Evolutionary conservation across 2,888 invertebrate species (phyloP).

Genomic region (Caenorhabditis becei): DNA sequence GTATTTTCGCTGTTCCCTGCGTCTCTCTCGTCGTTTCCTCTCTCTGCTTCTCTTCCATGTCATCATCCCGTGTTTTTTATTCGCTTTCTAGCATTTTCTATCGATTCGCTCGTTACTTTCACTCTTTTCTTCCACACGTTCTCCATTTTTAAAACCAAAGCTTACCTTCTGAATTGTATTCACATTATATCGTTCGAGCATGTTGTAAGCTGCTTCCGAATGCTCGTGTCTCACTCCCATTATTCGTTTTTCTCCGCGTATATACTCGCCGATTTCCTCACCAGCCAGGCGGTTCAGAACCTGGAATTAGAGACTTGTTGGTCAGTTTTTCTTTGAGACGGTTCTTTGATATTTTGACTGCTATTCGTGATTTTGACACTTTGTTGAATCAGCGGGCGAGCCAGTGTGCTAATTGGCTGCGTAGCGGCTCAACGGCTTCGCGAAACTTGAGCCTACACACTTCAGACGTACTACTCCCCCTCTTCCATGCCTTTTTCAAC

Average conservation of each 20-base stretch:
- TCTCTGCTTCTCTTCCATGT: not conserved
- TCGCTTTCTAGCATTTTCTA: not conserved
- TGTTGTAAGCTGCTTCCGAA: slow-evolving; percentile 78
- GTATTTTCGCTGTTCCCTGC: not conserved
- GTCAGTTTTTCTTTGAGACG: not conserved
- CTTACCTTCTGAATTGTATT: slow-evolving; percentile 72
- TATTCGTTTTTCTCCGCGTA: slow-evolving; percentile 74
- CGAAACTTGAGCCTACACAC: no score
- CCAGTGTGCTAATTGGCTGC: no score
- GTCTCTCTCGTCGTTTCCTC: no score
- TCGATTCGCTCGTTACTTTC: not conserved
- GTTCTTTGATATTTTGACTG: no score
- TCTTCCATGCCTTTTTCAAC: no score
- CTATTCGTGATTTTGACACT: no score
- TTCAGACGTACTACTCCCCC: no score
- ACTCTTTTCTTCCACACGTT: no score
- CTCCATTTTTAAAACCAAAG: no score
- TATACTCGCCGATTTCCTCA: slow-evolving; percentile 72
- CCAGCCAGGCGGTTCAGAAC: slow-evolving; percentile 76
- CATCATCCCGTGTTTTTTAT: not conserved
- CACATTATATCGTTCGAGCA: slow-evolving; percentile 78
- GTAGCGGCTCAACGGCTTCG: no score
- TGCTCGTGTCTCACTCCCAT: slow-evolving; percentile 79
- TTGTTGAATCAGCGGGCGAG: no score
- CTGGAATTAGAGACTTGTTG: slow-evolving; percentile 28